phyloP scores from a whole-genome alignment of 2,797 vertebrate species.

The Babyrousa celebensis region DNA sequence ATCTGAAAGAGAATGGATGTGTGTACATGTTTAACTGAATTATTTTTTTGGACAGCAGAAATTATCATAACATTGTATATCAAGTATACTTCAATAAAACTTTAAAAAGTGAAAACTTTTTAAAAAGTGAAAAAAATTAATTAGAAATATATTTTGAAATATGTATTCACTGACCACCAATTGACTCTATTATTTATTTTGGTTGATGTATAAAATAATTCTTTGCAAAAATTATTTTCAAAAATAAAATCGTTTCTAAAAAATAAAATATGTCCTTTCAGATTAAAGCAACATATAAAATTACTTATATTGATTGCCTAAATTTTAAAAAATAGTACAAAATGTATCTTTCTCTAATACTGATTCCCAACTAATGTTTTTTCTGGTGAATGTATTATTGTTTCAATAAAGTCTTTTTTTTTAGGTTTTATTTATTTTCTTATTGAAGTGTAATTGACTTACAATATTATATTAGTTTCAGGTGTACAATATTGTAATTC shows the following conservation, averaged over 20 bases:
- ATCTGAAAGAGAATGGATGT: no score
- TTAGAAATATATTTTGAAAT: conserved; percentile 4
- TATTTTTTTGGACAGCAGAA: no score
- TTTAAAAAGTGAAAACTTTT: no score
- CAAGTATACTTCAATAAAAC: no score
- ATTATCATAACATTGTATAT: no score
- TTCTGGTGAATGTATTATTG: conserved; percentile 1
- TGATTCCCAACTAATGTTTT: not conserved
- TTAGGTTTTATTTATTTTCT: no score
- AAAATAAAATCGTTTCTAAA: conserved; percentile 62
- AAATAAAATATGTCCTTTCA: not conserved
- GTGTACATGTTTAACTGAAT: no score
- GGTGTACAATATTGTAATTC: no score
- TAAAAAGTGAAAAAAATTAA: not conserved
- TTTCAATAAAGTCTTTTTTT: not conserved
- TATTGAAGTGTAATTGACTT: no score
- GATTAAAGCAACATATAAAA: conserved; percentile 50
- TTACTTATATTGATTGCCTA: not conserved
- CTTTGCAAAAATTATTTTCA: conserved; percentile 49
- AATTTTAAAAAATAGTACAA: conserved; percentile 35
- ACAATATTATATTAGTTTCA: not conserved
- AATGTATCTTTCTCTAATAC: not conserved
- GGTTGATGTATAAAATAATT: not conserved
- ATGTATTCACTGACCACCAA: not conserved
- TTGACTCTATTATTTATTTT: not conserved